Evolutionary conservation across 2,113 vertebrate species (phyloP), one percentile per base, ranked within the genome.

Genomic region (Apteryx owenii): DNA sequence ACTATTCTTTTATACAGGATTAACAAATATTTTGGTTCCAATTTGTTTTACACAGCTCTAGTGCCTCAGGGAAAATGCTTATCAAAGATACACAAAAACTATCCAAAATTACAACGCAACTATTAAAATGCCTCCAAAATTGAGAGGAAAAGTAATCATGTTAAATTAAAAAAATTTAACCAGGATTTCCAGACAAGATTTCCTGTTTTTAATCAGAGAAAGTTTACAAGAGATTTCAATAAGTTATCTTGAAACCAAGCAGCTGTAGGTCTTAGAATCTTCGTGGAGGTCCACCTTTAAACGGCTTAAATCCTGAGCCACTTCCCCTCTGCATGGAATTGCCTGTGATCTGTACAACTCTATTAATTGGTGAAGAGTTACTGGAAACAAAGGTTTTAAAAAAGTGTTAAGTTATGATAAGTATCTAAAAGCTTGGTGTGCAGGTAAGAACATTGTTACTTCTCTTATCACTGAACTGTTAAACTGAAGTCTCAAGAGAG

Each of bases 301-400:
- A 99, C 79, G 99, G 97, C 97, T 99, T 99, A 98, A 99, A 99
- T 98, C 99, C 99, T 33, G 99, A 98, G 76, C 98, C 98, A 86
- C 98, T 99, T 97, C 99, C 98, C 73, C 99, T 98, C 72, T 98
- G 98, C 98, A 99, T 98, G 91, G 99, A 98, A 98, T 98, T 99
- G 97, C 98, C 99, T 89, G 99, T 99, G 97, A 99, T 99, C 98
- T 99, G 99, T 97, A 99, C 99, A 97, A 99, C 99, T 98, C 99
- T 98, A 98, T 99, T 99, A 95, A 99, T 98, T 92, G 99, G 99
- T 78, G 99, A 98, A 4, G 99, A 99, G 94, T 99, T 99, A 97
- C 99, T 99, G 93, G 78, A 97, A 98, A 97, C 80, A 96, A 93
- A 96, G 66, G 84, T 85, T 98, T 89, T 92, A 97, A 75, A 97